These are phyloP conservation scores for Amphiduros pacificus DNA, from an alignment of 2,888 invertebrate species.

Conservation along the genomic window DNA sequence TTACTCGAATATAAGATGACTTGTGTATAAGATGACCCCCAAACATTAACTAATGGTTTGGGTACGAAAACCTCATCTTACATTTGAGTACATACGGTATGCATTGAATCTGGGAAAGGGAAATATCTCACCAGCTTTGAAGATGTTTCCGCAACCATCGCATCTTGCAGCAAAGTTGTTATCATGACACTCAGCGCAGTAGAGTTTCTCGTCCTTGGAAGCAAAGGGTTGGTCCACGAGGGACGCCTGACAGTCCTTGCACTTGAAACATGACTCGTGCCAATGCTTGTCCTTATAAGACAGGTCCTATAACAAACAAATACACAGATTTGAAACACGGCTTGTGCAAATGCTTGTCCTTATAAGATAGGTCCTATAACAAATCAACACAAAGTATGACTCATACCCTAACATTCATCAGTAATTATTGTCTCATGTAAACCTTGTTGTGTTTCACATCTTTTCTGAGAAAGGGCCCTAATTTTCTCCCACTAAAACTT, in stretches of 20 bases:
- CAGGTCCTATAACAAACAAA: conserved; percentile 76
- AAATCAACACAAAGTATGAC: neutral
- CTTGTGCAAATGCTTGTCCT: conserved; percentile 99
- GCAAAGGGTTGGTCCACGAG: conserved; percentile 99
- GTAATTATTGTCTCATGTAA: too few species aligned
- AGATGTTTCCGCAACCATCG: conserved; percentile 98
- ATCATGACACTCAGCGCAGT: conserved; percentile 99
- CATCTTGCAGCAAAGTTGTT: conserved; percentile 98
- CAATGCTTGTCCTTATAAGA: conserved; percentile 99
- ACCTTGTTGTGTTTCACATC: too few species aligned
- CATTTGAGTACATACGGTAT: too few species aligned
- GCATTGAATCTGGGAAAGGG: too few species aligned
- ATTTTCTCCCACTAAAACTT: too few species aligned
- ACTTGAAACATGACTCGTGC: conserved; percentile 99
- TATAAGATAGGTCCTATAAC: conserved; percentile 97
- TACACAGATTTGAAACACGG: conserved; percentile 77
- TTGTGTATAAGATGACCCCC: too few species aligned
- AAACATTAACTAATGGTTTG: too few species aligned
- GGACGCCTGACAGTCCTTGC: conserved; percentile 95
- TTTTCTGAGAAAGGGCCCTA: too few species aligned
- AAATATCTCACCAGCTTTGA: conserved; percentile 90
- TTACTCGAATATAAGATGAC: too few species aligned
- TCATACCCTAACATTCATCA: too few species aligned
- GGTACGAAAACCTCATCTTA: too few species aligned
- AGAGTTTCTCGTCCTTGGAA: conserved; percentile 97